Percentiles rank a stretch among this genome's conserved stretches.
Evolutionary conservation across 1,140 invertebrate species (phyloP).

Genomic region (Drosophila orena): DNA sequence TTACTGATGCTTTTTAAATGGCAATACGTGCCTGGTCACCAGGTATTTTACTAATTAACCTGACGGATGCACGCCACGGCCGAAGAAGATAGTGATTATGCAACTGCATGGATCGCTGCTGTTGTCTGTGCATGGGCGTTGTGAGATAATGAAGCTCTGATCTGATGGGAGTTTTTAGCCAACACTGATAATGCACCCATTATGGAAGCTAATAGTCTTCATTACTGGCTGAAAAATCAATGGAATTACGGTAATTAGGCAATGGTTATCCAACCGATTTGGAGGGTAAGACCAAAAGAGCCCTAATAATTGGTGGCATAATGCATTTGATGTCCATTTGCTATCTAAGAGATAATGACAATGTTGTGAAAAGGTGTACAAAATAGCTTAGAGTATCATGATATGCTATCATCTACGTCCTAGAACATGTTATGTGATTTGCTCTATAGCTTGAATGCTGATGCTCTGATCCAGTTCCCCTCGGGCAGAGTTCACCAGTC

Average conservation of each 20-base stretch:
- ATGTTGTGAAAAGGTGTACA: no score
- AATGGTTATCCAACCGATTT: not conserved
- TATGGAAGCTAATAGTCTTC: not conserved
- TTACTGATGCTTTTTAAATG: conserved; percentile 69
- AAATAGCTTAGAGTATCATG: no score
- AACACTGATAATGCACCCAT: conserved; percentile 8
- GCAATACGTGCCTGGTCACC: conserved; percentile 75
- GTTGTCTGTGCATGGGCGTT: not conserved
- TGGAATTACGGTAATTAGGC: not conserved
- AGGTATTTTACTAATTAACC: conserved; percentile 76
- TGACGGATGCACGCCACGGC: conserved; percentile 61
- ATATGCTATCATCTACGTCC: not conserved
- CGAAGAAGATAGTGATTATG: conserved; percentile 55
- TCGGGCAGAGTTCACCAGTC: conserved; percentile 12
- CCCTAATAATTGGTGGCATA: not conserved
- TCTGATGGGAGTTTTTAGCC: not conserved
- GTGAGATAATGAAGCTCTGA: conserved; percentile 17
- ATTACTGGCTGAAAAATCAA: not conserved
- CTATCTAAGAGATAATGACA: no score
- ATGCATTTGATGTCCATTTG: no score
- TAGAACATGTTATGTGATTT: not conserved
- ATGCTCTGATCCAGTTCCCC: conserved; percentile 9
- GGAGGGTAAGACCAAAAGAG: not conserved
- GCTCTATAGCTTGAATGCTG: not conserved
- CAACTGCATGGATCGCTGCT: conserved; percentile 37